Evolutionary conservation across 1,140 invertebrate species (phyloP).

Genomic region (Saccostrea glomerata): DNA sequence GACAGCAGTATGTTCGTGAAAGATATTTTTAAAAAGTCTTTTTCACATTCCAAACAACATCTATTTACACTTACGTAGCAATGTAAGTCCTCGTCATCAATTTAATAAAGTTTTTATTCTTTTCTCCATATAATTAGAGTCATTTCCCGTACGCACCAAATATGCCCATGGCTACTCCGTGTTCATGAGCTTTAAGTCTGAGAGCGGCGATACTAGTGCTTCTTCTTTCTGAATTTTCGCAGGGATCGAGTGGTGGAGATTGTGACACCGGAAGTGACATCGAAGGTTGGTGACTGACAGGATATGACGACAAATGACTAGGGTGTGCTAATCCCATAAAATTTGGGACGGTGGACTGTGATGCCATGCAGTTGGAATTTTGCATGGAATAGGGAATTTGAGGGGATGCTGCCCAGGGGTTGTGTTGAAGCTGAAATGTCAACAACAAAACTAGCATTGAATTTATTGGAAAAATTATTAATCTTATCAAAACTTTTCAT

Average conservation of each 20-base stretch:
- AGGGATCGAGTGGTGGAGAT: constrained; percentile 57
- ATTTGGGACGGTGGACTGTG: constrained; percentile 63
- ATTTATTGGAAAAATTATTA: too few relatives aligned
- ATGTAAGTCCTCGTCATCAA: background rate
- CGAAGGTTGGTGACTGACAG: constrained; percentile 44
- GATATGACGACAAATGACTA: constrained; percentile 53
- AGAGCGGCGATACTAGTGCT: constrained; percentile 93
- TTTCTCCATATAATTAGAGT: constrained; percentile 3
- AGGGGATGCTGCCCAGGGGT: constrained; percentile 58
- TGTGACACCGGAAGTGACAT: constrained; percentile 55
- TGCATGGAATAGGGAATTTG: constrained; percentile 59
- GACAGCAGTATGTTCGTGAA: background rate
- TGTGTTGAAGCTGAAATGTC: constrained; percentile 60
- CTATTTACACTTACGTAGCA: constrained; percentile 6
- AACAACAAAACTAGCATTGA: background rate
- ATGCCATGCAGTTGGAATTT: constrained; percentile 64
- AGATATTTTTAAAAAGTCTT: constrained; percentile 1
- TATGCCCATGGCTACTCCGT: constrained; percentile 78
- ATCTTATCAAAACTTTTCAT: too few relatives aligned
- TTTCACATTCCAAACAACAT: constrained; percentile 11
- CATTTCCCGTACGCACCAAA: constrained; percentile 69
- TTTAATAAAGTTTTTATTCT: background rate
- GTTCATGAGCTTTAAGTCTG: constrained; percentile 93
- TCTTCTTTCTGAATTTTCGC: constrained; percentile 85
- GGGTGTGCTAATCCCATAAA: constrained; percentile 68